phyloP scores from a whole-genome alignment of 2,797 vertebrate species.

The Enteromius trimaculatus region DNA sequence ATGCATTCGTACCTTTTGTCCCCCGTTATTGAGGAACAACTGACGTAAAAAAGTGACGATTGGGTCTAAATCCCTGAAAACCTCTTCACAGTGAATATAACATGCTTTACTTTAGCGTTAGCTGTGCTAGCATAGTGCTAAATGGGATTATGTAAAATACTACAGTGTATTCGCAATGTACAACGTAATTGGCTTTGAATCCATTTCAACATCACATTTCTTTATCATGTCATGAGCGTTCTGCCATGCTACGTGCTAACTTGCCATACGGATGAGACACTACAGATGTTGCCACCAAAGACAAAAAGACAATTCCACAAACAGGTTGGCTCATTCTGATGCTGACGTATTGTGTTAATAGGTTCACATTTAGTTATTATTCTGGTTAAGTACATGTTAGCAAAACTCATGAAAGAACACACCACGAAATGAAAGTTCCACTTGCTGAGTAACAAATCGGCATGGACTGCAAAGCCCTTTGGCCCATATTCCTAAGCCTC shows the following conservation, averaged over 20 bases:
- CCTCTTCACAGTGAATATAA: slow-evolving; percentile 38
- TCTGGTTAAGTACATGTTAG: slow-evolving; percentile 19
- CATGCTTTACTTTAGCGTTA: slow-evolving; percentile 34
- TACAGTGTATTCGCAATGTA: slow-evolving; percentile 38
- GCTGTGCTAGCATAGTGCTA: slow-evolving; percentile 28
- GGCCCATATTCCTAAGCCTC: slow-evolving; percentile 27
- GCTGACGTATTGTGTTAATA: slow-evolving; percentile 18
- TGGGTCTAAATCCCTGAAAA: slow-evolving; percentile 33
- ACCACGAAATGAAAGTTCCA: slow-evolving; percentile 38
- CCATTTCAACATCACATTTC: slow-evolving; percentile 37
- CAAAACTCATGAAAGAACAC: slow-evolving; percentile 27
- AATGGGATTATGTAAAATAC: slow-evolving; percentile 21
- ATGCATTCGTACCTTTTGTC: slow-evolving; percentile 17
- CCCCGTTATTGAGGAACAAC: background rate
- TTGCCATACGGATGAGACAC: slow-evolving; percentile 29
- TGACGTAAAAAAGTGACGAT: background rate
- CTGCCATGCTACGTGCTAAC: slow-evolving; percentile 30
- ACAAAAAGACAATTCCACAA: slow-evolving; percentile 45
- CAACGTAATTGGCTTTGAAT: slow-evolving; percentile 37
- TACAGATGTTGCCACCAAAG: slow-evolving; percentile 21
- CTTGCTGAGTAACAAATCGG: slow-evolving; percentile 28
- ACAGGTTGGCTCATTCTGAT: slow-evolving; percentile 31
- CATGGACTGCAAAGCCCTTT: slow-evolving; percentile 27
- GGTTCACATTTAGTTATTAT: slow-evolving; percentile 33
- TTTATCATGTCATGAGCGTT: slow-evolving; percentile 19